Evolutionary conservation across 2,888 invertebrate species (phyloP), one percentile per base, ranked within the genome.

Genomic region (Leptopilina myrica): DNA sequence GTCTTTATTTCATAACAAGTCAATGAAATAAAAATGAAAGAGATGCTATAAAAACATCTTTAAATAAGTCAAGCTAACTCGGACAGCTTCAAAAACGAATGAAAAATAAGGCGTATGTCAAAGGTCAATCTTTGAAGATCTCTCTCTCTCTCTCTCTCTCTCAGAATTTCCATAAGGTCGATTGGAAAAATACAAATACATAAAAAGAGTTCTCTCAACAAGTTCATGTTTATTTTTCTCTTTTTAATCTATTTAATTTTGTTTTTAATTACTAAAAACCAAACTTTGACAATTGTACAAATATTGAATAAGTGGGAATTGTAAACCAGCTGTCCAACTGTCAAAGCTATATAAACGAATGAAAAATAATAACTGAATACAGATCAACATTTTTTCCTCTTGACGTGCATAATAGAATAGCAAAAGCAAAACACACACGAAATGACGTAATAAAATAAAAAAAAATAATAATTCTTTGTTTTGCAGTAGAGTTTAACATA

Each of bases 401-500:
- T 15, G 20, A 62, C 20, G 20, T 15, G 56, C 53, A 53, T 59
- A 59, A 8, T 14, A 12, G 6, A 56, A 14, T 9, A 40, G 33
- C 56, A 73, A 73, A 73, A 73, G 49, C 73, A 73, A 73, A 73
- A 73, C 56, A 59, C 8, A 56, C 33, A 40, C 56, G 5, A 67
- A 49, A 6, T 73, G 73, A 59, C 33, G 73, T 15, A 73, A 56
- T 40, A 73, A 46, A 53, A 26, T n/a, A n/a, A 9, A 7, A 73
- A 56, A 56, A 33, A 73, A 56, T 1, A n/a, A 2, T 56, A n/a
- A 56, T 73, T 73, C 6, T 33, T 73, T 73, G 56, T 56, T 73
- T 53, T n/a, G 40, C 53, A 73, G 40, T 56, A 73, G 53, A 4
- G n/a, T 40, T 40, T 5, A 56, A 56, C 77, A 43, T 43, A 94